Evolutionary conservation across 2,888 invertebrate genomes (phyloP), one percentile per base, ranked within the genome.

Genomic region (Ptychoptera albimana): DNA sequence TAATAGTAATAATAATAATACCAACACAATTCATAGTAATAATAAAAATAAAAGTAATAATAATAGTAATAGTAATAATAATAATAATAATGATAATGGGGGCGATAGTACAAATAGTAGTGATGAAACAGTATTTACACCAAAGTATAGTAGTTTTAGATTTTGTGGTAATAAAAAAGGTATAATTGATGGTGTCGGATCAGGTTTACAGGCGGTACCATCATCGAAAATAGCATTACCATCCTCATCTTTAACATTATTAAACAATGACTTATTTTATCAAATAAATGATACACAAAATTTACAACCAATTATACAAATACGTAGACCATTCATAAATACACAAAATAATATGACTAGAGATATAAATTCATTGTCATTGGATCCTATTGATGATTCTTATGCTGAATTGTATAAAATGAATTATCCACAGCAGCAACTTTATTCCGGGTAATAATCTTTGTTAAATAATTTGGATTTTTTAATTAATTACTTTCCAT

Each of bases 321-420:
- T 62, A 47, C 51, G 65, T 8, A 56, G 59, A 47, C 52, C 51
- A 30, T 50, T 44, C 39, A 29, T 46, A 23, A 23, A 23, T 23
- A 5, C 23, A 23, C 23, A 23, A 23, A 23, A 7, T 23, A 23
- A 23, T 5, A 23, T 23, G 3, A 23, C 23, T 23, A 23, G 23
- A 23, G 23, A 23, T 23, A 23, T 23, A 23, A 23, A 23, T 23
- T 23, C 23, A 23, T 5, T 23, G 7, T 23, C 23, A 23, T 5
- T 23, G 23, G 23, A 23, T 23, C 23, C 23, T 5, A 58, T 63
- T 10, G 63, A 63, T 37, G 63, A 63, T 46, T 53, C 57, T 8
- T 60, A 60, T 36, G 55, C 56, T 30, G 58, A 56, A 43, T 54
- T 56, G 37, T 65, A 65, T 42, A 66, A 65, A 47, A 51, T 64